phyloP scores from a whole-genome alignment of 2,888 invertebrate species.

The Brenthis daphne region DNA sequence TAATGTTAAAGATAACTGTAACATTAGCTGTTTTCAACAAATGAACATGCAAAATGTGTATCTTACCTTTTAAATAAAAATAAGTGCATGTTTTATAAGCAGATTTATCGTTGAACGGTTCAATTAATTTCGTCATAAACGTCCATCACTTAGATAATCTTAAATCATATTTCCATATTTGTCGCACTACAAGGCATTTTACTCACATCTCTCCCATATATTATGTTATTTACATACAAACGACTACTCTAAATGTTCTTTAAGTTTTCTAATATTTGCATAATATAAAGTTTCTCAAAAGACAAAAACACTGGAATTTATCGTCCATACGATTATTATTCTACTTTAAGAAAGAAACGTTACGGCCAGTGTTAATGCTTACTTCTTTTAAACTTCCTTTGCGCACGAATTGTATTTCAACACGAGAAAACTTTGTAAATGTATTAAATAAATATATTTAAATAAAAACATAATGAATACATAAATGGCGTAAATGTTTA shows the following conservation, averaged over 20 bases:
- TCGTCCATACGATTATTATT: constrained; percentile 15
- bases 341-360: background rate
- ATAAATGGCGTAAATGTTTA: no score
- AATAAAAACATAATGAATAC: no score
- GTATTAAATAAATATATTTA: background rate
- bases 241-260: constrained; percentile 19
- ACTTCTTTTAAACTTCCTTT: constrained; percentile 5
- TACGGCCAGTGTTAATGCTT: background rate
- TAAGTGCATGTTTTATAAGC: constrained; percentile 1
- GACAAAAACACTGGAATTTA: constrained; percentile 14
- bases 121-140: constrained; percentile 17
- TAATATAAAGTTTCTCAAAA: constrained; percentile 17
- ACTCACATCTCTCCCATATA: constrained; percentile 7
- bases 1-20: no score
- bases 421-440: background rate
- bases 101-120: constrained; percentile 20
- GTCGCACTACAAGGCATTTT: constrained; percentile 9
- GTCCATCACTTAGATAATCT: constrained; percentile 22
- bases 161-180: constrained; percentile 30
- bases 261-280: constrained; percentile 24
- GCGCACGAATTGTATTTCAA: background rate
- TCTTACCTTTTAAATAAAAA: background rate
- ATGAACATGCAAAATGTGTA: no score
- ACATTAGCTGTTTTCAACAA: no score
- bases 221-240: constrained; percentile 15